Conservation (phyloP, 2,888 invertebrate genomes). For the Parapristionchus giblindavisi region DNA sequence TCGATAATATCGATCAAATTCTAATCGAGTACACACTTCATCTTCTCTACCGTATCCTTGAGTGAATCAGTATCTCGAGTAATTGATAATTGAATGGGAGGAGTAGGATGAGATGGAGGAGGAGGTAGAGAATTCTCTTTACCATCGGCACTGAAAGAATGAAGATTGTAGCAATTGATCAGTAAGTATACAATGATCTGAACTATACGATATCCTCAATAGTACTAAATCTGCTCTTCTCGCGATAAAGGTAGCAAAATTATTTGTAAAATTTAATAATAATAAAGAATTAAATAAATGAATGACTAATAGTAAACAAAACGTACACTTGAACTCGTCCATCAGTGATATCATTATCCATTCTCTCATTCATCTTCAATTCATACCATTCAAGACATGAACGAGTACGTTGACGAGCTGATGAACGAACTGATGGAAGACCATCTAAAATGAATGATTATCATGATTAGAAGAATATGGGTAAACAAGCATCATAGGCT, state of each 20-base stretch:
- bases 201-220: too few species aligned
- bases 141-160: constrained; percentile 15
- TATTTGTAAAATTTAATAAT: background rate
- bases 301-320: background rate
- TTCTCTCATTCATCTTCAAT: background rate
- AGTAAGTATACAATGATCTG: background rate
- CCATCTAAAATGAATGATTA: constrained; percentile 44
- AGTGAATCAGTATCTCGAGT: background rate
- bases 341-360: constrained; percentile 10
- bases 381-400: constrained; percentile 52
- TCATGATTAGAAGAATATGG: too few species aligned
- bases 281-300: background rate
- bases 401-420: constrained; percentile 60
- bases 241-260: too few species aligned
- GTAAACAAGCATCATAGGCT: too few species aligned
- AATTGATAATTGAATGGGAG: background rate
- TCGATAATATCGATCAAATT: too few species aligned
- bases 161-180: background rate
- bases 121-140: constrained; percentile 36
- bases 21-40: constrained; percentile 32
- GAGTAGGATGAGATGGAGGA: background rate
- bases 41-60: constrained; percentile 9
- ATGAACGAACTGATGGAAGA: constrained; percentile 56
- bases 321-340: constrained; percentile 35
- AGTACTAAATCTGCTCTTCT: too few species aligned